A percentile compares a stretch with the other conserved stretches of the same genome.
Conservation (phyloP, 2,113 vertebrate species). For the Melospiza georgiana region DNA sequence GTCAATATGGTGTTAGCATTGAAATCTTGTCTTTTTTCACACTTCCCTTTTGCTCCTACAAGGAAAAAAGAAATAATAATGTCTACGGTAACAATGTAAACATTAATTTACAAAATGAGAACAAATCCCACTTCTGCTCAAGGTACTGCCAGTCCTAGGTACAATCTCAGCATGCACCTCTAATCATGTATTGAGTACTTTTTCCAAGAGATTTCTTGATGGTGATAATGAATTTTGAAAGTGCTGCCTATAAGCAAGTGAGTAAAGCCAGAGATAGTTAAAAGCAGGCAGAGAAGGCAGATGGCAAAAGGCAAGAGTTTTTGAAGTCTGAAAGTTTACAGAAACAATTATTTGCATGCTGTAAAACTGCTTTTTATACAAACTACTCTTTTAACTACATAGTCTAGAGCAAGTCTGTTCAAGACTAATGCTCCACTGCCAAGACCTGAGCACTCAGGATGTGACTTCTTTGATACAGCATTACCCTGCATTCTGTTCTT, state of each 20-base stretch:
- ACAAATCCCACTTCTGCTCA: background rate
- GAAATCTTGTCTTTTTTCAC: background rate
- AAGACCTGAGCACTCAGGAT: background rate
- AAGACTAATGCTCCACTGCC: background rate
- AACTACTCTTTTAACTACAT: background rate
- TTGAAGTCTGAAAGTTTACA: background rate
- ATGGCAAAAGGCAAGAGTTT: background rate
- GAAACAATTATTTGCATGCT: background rate
- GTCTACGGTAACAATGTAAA: background rate
- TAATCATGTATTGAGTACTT: background rate
- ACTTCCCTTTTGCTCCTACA: background rate
- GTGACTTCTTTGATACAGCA: background rate
- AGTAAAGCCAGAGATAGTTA: background rate
- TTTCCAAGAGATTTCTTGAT: background rate
- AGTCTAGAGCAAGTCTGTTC: background rate
- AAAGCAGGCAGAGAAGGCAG: background rate
- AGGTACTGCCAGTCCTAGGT: background rate
- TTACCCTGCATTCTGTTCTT: background rate
- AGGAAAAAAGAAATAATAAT: background rate
- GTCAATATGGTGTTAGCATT: background rate
- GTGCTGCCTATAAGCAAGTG: background rate
- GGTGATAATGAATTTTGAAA: background rate
- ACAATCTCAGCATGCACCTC: background rate
- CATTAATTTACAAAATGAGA: background rate
- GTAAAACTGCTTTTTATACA: background rate